These are phyloP conservation scores for Nothobranchius kuhntae DNA, from an alignment of 2,113 vertebrate species.

Conservation along the genomic window DNA sequence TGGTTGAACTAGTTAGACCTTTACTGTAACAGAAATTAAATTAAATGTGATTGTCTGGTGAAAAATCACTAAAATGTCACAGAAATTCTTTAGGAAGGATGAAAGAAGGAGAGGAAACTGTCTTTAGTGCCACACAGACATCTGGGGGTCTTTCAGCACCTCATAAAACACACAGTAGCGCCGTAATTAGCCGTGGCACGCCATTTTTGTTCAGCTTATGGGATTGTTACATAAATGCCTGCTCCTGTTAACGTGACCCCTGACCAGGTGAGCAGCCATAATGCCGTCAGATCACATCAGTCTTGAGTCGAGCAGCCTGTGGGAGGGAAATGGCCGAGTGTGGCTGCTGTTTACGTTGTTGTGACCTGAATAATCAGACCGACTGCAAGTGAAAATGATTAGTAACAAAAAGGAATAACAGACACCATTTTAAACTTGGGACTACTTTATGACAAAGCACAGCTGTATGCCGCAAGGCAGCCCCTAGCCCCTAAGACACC, in stretches of 20 bases:
- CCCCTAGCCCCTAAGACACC: no score
- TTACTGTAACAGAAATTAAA: slow-evolving; percentile 2
- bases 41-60: not conserved
- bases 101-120: slow-evolving; percentile 9
- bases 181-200: slow-evolving; percentile 29
- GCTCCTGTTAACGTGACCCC: slow-evolving; percentile 39
- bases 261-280: slow-evolving; percentile 41
- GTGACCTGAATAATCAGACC: no score
- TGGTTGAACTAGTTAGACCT: slow-evolving; percentile 18
- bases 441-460: no score
- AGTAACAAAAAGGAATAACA: no score
- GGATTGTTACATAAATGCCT: slow-evolving; percentile 33
- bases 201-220: slow-evolving; percentile 21
- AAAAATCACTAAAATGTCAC: not conserved
- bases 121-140: slow-evolving; percentile 15
- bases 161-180: slow-evolving; percentile 46
- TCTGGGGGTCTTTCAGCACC: slow-evolving; percentile 44
- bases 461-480: no score
- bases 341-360: not conserved
- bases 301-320: slow-evolving; percentile 12
- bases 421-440: no score
- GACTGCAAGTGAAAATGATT: no score
- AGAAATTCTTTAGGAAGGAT: slow-evolving; percentile 17
- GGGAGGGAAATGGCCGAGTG: not conserved
- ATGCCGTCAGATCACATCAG: slow-evolving; percentile 39